Evolutionary conservation across 2,888 invertebrate species (phyloP).

Genomic region (Ornithoptera alexandrae): DNA sequence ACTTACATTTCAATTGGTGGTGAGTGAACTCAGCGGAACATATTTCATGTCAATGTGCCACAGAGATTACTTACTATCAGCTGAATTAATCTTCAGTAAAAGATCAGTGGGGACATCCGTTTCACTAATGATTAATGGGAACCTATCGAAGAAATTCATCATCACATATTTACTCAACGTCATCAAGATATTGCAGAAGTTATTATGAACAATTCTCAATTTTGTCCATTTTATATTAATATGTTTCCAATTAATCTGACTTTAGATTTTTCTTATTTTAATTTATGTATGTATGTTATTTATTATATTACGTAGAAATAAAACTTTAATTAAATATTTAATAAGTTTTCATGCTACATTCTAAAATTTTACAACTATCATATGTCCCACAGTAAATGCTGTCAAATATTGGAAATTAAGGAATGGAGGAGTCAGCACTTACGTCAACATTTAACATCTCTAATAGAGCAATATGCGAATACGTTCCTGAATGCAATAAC

Average conservation of each 20-base stretch:
- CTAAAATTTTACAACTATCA: background rate
- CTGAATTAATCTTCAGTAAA: background rate
- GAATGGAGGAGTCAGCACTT: background rate
- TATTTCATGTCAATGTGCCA: slow-evolving; percentile 5
- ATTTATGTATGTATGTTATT: no score
- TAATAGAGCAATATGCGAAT: background rate
- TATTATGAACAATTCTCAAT: no score
- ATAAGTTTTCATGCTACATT: no score
- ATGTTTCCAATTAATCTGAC: no score
- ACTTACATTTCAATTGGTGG: background rate
- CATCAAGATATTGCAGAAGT: no score
- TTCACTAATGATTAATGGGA: background rate
- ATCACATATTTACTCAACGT: background rate
- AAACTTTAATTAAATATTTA: no score
- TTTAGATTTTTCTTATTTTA: no score
- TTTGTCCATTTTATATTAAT: no score
- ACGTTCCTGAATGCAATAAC: background rate
- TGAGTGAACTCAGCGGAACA: background rate
- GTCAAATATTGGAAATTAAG: slow-evolving; percentile 2
- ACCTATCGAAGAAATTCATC: background rate
- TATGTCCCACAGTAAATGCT: background rate
- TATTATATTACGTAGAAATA: no score
- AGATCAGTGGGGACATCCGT: background rate
- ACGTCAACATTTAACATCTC: background rate
- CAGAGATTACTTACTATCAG: background rate